Conservation (phyloP, 2,113 vertebrate genomes). For the Montifringilla adamsi region DNA sequence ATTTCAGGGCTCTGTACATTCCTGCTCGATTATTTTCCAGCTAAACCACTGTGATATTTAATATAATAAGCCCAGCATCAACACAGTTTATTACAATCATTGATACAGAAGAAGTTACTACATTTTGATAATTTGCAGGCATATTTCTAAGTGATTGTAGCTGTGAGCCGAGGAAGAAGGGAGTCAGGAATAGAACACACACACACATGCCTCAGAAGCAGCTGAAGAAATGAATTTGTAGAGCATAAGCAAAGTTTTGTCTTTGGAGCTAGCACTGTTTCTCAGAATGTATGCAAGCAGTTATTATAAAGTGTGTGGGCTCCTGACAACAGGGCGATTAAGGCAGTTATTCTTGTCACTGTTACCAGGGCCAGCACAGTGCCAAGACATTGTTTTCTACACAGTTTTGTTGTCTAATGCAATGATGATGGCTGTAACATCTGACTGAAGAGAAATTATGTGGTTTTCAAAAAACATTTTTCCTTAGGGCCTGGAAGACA, state of each 20-base stretch:
- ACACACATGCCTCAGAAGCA: not conserved
- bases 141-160: not conserved
- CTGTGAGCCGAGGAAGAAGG: not conserved
- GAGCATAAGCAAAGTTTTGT: not conserved
- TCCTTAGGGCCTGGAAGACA: not conserved
- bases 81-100: not conserved
- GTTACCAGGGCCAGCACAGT: not conserved
- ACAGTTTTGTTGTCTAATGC: not conserved
- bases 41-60: not conserved
- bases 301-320: not conserved
- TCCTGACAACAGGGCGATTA: not conserved
- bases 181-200: not conserved
- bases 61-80: not conserved
- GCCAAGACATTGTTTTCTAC: not conserved
- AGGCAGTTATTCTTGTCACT: not conserved
- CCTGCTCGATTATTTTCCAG: not conserved
- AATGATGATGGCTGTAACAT: not conserved
- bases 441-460: not conserved
- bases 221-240: not conserved
- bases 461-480: not conserved
- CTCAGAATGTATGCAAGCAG: not conserved
- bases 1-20: not conserved
- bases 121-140: not conserved
- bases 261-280: not conserved
- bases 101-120: not conserved